Evolutionary conservation across 2,888 invertebrate species (phyloP).

Genomic region (Monochamus alternatus): DNA sequence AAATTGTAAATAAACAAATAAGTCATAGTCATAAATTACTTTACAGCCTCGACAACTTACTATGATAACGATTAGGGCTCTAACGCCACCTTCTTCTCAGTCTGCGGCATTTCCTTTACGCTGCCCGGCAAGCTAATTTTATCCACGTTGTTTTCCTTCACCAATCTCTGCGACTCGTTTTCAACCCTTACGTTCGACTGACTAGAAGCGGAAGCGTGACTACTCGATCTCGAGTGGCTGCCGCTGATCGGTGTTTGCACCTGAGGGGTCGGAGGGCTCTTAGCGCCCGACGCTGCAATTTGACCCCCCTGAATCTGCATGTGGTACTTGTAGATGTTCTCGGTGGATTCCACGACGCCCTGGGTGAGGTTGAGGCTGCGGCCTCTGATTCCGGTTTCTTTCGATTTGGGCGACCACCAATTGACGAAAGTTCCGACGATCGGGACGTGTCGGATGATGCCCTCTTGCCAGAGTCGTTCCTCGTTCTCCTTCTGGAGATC

Average conservation of each 20-base stretch:
- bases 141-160: slow-evolving; percentile 31
- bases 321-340: slow-evolving; percentile 86
- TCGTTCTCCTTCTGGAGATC: slow-evolving; percentile 94
- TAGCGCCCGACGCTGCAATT: slow-evolving; percentile 72
- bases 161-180: slow-evolving; percentile 37
- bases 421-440: slow-evolving; percentile 95
- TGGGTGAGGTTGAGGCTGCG: slow-evolving; percentile 85
- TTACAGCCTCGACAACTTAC: slow-evolving; percentile 30
- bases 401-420: slow-evolving; percentile 92
- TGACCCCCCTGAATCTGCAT: slow-evolving; percentile 83
- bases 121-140: slow-evolving; percentile 13
- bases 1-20: slow-evolving; percentile 21
- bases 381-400: slow-evolving; percentile 85
- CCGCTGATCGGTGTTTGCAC: slow-evolving; percentile 79
- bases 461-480: slow-evolving; percentile 94
- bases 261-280: slow-evolving; percentile 80
- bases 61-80: slow-evolving; percentile 35
- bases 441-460: slow-evolving; percentile 93
- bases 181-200: slow-evolving; percentile 50
- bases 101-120: slow-evolving; percentile 31
- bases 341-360: slow-evolving; percentile 88
- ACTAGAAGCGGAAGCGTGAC: slow-evolving; percentile 71
- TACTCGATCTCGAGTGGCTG: slow-evolving; percentile 78
- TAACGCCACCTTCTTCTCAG: slow-evolving; percentile 30
- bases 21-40: slow-evolving; percentile 22